These are phyloP conservation scores for Phorcus lineatus DNA, from an alignment of 2,888 invertebrate genomes.

Conservation along the genomic window DNA sequence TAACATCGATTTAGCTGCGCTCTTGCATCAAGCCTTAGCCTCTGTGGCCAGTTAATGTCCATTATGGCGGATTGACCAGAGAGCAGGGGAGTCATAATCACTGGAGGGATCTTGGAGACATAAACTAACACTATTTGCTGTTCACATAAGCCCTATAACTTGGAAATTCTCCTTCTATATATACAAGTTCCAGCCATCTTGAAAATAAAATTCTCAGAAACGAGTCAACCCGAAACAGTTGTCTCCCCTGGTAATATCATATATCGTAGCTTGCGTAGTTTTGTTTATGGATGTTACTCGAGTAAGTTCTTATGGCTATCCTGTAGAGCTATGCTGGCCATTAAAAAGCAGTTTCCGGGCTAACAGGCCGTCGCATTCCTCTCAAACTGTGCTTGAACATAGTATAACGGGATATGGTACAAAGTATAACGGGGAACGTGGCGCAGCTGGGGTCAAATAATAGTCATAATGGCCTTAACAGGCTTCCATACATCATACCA, in stretches of 20 bases:
- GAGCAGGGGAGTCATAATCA: no score
- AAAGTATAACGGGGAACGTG: neutral
- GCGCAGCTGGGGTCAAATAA: neutral
- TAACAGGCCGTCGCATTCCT: neutral
- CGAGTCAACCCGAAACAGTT: neutral
- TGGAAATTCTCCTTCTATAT: neutral
- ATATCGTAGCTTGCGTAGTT: neutral
- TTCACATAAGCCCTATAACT: neutral
- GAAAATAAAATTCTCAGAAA: neutral
- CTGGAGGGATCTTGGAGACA: no score
- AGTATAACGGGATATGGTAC: neutral
- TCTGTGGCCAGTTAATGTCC: no score
- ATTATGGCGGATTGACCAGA: no score
- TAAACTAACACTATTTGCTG: no score
- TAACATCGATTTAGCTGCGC: neutral
- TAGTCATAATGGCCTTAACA: neutral
- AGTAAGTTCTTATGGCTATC: neutral
- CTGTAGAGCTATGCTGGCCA: neutral
- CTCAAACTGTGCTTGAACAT: neutral
- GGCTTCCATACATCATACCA: neutral
- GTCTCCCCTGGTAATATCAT: neutral
- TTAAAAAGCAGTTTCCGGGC: neutral
- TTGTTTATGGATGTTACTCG: neutral
- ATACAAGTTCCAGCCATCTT: neutral
- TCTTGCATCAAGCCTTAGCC: no score